phyloP scores from a whole-genome alignment of 2,113 vertebrate species.

The Carollia perspicillata region DNA sequence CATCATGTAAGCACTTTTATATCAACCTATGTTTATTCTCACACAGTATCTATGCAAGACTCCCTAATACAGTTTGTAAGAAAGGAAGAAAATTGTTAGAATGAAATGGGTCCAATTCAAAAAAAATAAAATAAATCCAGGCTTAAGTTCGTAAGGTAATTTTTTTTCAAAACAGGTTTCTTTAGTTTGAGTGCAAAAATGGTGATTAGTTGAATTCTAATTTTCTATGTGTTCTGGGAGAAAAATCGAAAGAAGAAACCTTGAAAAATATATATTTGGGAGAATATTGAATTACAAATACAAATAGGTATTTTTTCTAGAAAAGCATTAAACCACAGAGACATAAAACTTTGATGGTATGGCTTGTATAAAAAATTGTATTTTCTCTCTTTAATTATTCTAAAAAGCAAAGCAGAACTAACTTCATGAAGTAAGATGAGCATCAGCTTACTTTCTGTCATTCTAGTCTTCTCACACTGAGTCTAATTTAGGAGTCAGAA shows the following conservation, averaged over 20 bases:
- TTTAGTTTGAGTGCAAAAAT: not conserved
- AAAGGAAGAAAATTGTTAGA: not conserved
- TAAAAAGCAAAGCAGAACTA: not conserved
- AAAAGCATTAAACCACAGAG: not conserved
- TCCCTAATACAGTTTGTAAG: not conserved
- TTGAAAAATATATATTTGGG: not conserved
- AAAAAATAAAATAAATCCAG: not conserved
- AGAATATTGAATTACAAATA: conserved; percentile 13
- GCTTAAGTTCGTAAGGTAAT: not conserved
- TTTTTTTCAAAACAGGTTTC: not conserved
- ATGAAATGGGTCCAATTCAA: not conserved
- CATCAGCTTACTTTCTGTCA: not conserved
- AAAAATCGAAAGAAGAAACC: not conserved
- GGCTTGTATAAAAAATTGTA: not conserved
- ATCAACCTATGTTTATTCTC: not conserved
- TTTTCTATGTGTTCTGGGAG: not conserved
- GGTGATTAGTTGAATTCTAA: conserved; percentile 15
- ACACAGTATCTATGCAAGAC: not conserved
- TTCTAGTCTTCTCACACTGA: not conserved
- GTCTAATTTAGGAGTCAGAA: not conserved
- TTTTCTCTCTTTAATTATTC: not conserved
- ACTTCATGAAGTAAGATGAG: not conserved
- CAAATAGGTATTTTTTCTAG: not conserved
- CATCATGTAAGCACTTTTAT: not conserved
- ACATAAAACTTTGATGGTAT: not conserved